These are phyloP conservation scores for Zelleria hepariella DNA, from an alignment of 2,888 invertebrate species.

Conservation along the genomic window DNA sequence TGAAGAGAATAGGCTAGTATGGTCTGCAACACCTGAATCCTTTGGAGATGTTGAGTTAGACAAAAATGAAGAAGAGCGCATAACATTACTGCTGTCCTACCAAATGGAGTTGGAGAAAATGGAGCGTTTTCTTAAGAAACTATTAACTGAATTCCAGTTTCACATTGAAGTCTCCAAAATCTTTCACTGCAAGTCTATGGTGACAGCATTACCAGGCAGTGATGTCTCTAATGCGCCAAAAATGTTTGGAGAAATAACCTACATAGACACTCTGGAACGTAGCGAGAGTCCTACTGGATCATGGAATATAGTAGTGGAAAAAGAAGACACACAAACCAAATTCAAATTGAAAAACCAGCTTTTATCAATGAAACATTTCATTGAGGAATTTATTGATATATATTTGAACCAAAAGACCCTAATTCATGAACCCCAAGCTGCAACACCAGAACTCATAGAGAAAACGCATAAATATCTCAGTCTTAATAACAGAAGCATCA, in stretches of 20 bases:
- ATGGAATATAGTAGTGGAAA: slow-evolving; percentile 53
- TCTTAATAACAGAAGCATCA: slow-evolving; percentile 19
- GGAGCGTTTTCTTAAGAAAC: slow-evolving; percentile 39
- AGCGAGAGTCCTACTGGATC: slow-evolving; percentile 34
- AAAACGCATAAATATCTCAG: slow-evolving; percentile 12
- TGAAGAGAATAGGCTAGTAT: slow-evolving; percentile 23
- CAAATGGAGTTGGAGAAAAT: slow-evolving; percentile 48
- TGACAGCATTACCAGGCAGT: slow-evolving; percentile 26
- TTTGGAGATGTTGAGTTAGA: slow-evolving; percentile 54
- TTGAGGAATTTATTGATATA: slow-evolving; percentile 38
- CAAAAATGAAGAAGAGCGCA: slow-evolving; percentile 45
- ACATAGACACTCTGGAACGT: slow-evolving; percentile 26
- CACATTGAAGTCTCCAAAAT: slow-evolving; percentile 59
- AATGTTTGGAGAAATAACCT: slow-evolving; percentile 25
- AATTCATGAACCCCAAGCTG: background rate
- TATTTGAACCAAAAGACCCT: slow-evolving; percentile 27
- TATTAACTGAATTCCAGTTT: slow-evolving; percentile 51
- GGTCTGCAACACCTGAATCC: slow-evolving; percentile 45
- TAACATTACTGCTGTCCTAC: slow-evolving; percentile 38
- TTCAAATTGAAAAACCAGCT: slow-evolving; percentile 42
- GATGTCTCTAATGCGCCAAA: slow-evolving; percentile 29
- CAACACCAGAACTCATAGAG: background rate
- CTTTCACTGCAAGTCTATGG: slow-evolving; percentile 37
- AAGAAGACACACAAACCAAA: slow-evolving; percentile 40
- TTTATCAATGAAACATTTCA: slow-evolving; percentile 34